A percentile compares a stretch with the other conserved stretches of the same genome.
These are phyloP conservation scores for Mnemiopsis leidyi DNA, from an alignment of 37 sponge, comb jelly and placozoan species.

Conservation along the genomic window DNA sequence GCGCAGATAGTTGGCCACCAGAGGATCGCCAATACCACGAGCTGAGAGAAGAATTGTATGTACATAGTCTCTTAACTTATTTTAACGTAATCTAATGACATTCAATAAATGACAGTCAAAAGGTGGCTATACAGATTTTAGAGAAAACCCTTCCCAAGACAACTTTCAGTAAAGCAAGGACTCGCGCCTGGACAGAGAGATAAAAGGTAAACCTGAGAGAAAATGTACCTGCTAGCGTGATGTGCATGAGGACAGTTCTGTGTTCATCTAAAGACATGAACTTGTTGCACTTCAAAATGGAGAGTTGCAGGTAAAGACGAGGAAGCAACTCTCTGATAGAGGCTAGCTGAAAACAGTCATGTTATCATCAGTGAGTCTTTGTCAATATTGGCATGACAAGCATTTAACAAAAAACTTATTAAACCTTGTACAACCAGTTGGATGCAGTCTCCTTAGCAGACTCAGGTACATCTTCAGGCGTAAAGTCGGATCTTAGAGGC, in stretches of 20 bases:
- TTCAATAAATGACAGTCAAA: too few relatives aligned
- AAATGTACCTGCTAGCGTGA: neutral
- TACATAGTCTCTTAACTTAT: too few relatives aligned
- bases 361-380: neutral
- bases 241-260: conserved; percentile 15
- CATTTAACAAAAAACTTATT: neutral
- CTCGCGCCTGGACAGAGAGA: too few relatives aligned
- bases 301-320: conserved; percentile 80
- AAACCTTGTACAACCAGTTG: conserved; percentile 95
- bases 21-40: conserved; percentile 92
- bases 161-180: too few relatives aligned
- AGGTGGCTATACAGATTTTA: too few relatives aligned
- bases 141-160: too few relatives aligned
- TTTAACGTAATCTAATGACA: too few relatives aligned
- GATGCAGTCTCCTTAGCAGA: conserved; percentile 94
- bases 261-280: conserved; percentile 69
- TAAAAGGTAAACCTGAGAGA: too few relatives aligned
- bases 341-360: conserved; percentile 72
- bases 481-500: conserved; percentile 70
- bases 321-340: conserved; percentile 95
- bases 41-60: neutral
- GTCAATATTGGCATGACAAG: neutral
- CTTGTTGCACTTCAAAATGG: conserved; percentile 93
- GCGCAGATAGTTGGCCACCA: conserved; percentile 89
- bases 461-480: conserved; percentile 91